Base-by-base conservation (phyloP, 1,140 invertebrate genomes). In the Nasonia vitripennis region DNA sequence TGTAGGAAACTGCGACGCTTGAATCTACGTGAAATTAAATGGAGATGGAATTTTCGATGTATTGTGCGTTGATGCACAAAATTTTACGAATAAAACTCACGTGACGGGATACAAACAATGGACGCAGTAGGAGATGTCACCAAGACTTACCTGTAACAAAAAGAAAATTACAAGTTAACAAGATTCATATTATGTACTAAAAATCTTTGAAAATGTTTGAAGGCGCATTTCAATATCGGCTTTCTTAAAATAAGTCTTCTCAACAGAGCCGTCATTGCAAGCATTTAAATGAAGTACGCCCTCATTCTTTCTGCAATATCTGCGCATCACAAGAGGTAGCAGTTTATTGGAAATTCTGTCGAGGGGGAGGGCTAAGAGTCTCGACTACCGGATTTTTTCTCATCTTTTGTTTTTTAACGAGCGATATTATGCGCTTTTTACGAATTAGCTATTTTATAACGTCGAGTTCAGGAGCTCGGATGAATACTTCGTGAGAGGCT, bases 131-230 rank as follows among this genome's bases (percentile, higher is more conserved):
- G 1, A 27, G 23, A 27, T 70, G 2, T 17, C 51, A 3, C 17
- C 51, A 14, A 17, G 0, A 68, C 82, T 83, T 23, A 83, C 82
- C 82, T 83, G 74, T 27, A 83, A 83, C 73, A 83, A 17, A 83
- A 77, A 83, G 37, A 83, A 68, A 34, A 62, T n/a, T 17, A n/a
- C 17, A 71, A 45, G 23, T 31, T 75, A 9, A 41, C 11, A 34
- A 37, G 9, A 37, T 45, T 17, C 4, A 37, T 27, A 74, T 34
- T 41, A 11, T 37, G 3, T 37, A 37, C 14, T 31, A 37, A 34
- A n/a, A 75, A 41, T 75, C 6, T 27, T 7, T 27, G 2, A 2
- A 71, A 31, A 71, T 71, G 68, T 71, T 9, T 71, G 23, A 5
- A 34, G 1, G 23, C 23, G 9, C 27, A 71, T 62, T 62, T 62